Conservation (phyloP, 2,888 invertebrate species). For the Rhingia campestris region DNA sequence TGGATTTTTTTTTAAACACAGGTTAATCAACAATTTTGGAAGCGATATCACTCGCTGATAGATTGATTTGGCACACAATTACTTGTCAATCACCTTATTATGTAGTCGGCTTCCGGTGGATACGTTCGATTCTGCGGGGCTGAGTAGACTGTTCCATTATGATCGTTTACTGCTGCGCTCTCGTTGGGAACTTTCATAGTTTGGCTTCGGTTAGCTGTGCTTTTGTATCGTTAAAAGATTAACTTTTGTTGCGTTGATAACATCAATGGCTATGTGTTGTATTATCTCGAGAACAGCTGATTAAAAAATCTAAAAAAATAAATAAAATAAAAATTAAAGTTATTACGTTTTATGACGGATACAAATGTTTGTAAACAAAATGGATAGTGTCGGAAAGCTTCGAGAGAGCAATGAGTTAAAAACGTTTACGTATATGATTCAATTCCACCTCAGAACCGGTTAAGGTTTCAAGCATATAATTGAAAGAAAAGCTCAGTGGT, state of each 20-base stretch:
- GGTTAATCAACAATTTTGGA: not conserved
- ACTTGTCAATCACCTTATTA: constrained; percentile 55
- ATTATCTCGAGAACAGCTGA: constrained; percentile 20
- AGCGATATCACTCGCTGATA: not conserved
- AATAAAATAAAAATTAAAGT: not conserved
- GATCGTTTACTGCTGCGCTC: constrained; percentile 33
- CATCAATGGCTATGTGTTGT: constrained; percentile 24
- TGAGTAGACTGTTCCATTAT: constrained; percentile 74
- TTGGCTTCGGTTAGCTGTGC: constrained; percentile 3
- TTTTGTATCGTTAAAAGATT: constrained; percentile 32
- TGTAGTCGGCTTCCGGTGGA: constrained; percentile 57
- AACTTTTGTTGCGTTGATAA: constrained; percentile 33
- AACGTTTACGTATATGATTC: not conserved
- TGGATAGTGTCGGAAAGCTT: not conserved
- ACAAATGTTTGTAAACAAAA: constrained; percentile 6
- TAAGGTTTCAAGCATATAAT: not conserved
- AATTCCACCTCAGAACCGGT: not conserved
- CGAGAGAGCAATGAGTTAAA: not conserved
- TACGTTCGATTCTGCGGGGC: constrained; percentile 59
- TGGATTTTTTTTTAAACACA: not conserved
- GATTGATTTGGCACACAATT: not conserved
- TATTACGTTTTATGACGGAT: not conserved
- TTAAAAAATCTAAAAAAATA: constrained; percentile 37
- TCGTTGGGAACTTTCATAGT: constrained; percentile 34
- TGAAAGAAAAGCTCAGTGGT: too few species aligned